Base-by-base conservation (phyloP, 2,888 invertebrate genomes). In the Drosophila macrospina region DNA sequence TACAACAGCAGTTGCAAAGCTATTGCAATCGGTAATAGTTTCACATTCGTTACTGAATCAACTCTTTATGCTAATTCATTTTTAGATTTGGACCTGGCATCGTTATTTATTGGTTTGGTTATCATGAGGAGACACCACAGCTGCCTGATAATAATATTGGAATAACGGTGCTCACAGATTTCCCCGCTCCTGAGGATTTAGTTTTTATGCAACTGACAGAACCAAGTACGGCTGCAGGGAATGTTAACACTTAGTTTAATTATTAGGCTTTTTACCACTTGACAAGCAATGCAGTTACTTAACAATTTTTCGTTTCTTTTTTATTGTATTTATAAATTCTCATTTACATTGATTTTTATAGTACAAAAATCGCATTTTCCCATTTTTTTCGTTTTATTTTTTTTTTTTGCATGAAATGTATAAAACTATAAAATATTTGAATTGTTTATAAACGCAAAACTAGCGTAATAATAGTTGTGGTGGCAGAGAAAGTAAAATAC, bases 21-120 rank as follows among this genome's bases (percentile, higher is more conserved):
- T 98, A 98, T 89, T 97, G 96, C 95, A 98, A 98, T 91, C 95
- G 92, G 92, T 92, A 69, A 42, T 50, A 16, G 32, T 26, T 32
- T 4, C 16, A 0, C 15, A 13, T 16, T 11, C 1, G 0, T 5
- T 1, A 0, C 6, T 2, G 8, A 15, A 37, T 10, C 0, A 16
- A 5, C 13, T 52, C 10, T 4, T 8, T 7, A 15, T 20, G 2
- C 44, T 5, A 28, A 24, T 39, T 36, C 11, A 11, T 32, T 61
- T 72, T 4, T 11, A 91, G 98, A 89, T 98, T 98, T 93, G 98
- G 98, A 1, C 95, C 98, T 32, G 98, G 98, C 0, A 93, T 98
- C 78, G 97, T 98, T 0, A 98, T 98, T 78, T 98, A 98, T 91
- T 98, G 98, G 98, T 97, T 98, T 93, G 98, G 98, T 11, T 98